Conservation (phyloP, 2,888 invertebrate genomes). For the Argynnis bischoffii region DNA sequence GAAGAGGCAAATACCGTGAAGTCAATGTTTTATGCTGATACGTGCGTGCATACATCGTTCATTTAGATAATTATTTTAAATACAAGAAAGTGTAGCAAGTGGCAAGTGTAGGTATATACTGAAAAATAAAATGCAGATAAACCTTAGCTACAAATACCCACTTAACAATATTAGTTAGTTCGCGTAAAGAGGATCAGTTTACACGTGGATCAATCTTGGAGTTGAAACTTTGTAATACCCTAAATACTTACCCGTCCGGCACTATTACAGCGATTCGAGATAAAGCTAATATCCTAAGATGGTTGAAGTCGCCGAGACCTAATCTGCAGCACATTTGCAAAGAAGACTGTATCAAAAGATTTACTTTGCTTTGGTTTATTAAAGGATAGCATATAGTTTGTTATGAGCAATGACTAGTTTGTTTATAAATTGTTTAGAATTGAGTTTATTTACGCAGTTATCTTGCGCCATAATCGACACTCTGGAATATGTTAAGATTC, state of each 20-base stretch:
- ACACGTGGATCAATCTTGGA: slow-evolving; percentile 18
- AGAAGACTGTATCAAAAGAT: slow-evolving; percentile 7
- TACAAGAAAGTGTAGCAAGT: too few relatives aligned
- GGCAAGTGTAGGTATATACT: not conserved
- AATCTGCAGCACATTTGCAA: slow-evolving; percentile 8
- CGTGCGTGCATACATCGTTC: too few relatives aligned
- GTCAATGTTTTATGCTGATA: too few relatives aligned
- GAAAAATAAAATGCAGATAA: slow-evolving; percentile 4
- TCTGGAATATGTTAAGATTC: slow-evolving; percentile 8
- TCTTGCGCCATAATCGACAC: slow-evolving; percentile 9
- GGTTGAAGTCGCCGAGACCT: slow-evolving; percentile 2
- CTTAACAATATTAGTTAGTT: not conserved
- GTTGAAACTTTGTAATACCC: slow-evolving; percentile 17
- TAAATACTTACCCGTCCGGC: slow-evolving; percentile 8
- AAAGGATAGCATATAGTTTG: not conserved
- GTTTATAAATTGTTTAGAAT: slow-evolving; percentile 14
- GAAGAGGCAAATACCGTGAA: too few relatives aligned
- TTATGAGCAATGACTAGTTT: slow-evolving; percentile 3
- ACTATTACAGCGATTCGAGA: slow-evolving; percentile 17
- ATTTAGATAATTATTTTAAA: not conserved
- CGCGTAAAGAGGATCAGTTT: not conserved
- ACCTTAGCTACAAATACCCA: not conserved
- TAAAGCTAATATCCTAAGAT: slow-evolving; percentile 13
- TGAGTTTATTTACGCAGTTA: slow-evolving; percentile 19
- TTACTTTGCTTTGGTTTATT: slow-evolving; percentile 15